Percentiles rank a stretch among this genome's conserved stretches.
Evolutionary conservation across 2,888 invertebrate species (phyloP).

Genomic region (Drosophila atroscutellata): DNA sequence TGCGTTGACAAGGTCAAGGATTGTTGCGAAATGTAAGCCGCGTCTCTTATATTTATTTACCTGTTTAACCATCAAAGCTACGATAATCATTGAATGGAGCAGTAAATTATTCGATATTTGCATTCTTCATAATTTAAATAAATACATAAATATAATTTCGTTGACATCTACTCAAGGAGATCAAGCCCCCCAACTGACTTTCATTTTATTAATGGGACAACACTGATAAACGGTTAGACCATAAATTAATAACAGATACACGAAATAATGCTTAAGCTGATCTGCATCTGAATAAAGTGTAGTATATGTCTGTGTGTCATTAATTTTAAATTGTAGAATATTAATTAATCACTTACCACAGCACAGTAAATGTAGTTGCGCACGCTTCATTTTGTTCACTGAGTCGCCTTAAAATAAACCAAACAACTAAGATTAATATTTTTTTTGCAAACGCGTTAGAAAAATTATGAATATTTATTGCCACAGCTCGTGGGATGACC

Average conservation of each 20-base stretch:
- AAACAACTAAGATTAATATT: slow-evolving; percentile 37
- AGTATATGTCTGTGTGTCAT: neutral
- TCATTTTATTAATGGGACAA: slow-evolving; percentile 1
- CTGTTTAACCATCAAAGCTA: slow-evolving; percentile 7
- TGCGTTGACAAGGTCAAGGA: slow-evolving; percentile 71
- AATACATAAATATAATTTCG: neutral
- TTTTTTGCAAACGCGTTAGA: slow-evolving; percentile 45
- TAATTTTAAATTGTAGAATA: neutral
- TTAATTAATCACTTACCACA: slow-evolving; percentile 67
- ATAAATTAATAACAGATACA: neutral
- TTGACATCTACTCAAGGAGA: slow-evolving; percentile 21
- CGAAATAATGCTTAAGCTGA: neutral
- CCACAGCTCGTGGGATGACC: slow-evolving; percentile 66
- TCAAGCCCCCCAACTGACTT: neutral
- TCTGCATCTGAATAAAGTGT: neutral
- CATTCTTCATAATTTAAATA: slow-evolving; percentile 6
- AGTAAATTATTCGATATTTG: slow-evolving; percentile 19
- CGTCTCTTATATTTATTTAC: slow-evolving; percentile 13
- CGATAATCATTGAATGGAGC: slow-evolving; percentile 14
- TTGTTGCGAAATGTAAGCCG: slow-evolving; percentile 29
- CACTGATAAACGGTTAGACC: neutral
- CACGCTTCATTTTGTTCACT: slow-evolving; percentile 72
- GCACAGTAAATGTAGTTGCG: slow-evolving; percentile 61
- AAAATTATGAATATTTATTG: slow-evolving; percentile 73
- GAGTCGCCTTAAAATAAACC: slow-evolving; percentile 71